Percentiles rank a stretch among this genome's conserved stretches.
Conservation (phyloP, 2,113 vertebrate genomes). For the Hirundichthys speculiger region DNA sequence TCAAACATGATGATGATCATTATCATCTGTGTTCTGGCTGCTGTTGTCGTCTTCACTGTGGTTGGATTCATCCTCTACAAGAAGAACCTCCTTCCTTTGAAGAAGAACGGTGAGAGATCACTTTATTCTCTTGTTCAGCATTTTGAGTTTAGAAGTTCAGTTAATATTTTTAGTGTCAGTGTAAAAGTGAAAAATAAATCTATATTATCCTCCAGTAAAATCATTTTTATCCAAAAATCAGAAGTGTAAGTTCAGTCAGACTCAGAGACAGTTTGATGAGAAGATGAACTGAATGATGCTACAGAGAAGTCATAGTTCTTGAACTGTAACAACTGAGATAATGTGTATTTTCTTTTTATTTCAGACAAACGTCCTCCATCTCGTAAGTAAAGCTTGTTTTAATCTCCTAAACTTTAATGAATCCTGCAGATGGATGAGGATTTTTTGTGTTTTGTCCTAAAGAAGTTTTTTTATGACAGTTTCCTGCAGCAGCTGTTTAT, state of each 20-base stretch:
- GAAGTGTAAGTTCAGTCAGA: too few species aligned
- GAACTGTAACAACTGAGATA: too few species aligned
- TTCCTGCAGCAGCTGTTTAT: background rate
- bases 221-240: too few species aligned
- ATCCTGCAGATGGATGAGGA: too few species aligned
- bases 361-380: background rate
- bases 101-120: background rate
- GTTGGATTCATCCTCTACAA: background rate
- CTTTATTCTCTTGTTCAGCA: background rate
- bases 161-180: background rate
- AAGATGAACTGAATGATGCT: too few species aligned
- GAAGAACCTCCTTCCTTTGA: background rate
- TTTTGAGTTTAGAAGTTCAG: background rate
- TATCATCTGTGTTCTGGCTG: background rate
- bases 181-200: too few species aligned
- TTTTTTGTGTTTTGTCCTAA: too few species aligned
- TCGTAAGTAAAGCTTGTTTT: background rate
- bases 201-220: too few species aligned
- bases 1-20: background rate
- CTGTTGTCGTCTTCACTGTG: background rate
- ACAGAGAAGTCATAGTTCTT: too few species aligned
- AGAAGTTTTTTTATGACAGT: background rate
- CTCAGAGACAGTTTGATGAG: too few species aligned
- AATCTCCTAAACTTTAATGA: too few species aligned
- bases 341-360: background rate